phyloP scores from a whole-genome alignment of 2,797 vertebrate species.

The Melanotaenia parkinsoni region DNA sequence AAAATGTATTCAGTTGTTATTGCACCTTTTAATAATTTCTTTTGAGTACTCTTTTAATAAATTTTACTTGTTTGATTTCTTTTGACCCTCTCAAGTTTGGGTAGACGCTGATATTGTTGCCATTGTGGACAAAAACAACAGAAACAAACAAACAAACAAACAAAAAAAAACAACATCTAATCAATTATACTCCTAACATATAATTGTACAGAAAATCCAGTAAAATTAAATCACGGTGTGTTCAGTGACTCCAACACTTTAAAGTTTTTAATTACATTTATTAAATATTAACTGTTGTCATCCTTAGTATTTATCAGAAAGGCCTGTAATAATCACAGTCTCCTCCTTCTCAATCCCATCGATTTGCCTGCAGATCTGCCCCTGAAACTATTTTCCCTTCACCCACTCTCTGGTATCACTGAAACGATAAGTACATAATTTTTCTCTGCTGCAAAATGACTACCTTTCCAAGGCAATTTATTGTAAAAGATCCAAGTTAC shows the following conservation, averaged over 20 bases:
- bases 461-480: not conserved
- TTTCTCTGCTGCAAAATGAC: not conserved
- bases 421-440: not conserved
- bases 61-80: not conserved
- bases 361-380: constrained; percentile 75
- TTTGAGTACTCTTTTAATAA: not conserved
- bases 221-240: not conserved
- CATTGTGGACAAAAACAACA: no score
- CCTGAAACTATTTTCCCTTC: constrained; percentile 25
- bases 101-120: not conserved
- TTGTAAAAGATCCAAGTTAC: not conserved
- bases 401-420: constrained; percentile 71
- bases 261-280: not conserved
- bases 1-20: not conserved
- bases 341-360: constrained; percentile 25
- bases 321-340: constrained; percentile 78
- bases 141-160: no score
- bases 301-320: constrained; percentile 64
- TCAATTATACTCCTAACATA: no score
- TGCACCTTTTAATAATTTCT: not conserved
- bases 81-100: not conserved
- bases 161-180: no score
- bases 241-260: not conserved
- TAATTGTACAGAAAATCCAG: no score
- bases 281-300: not conserved